Conservation (phyloP, 2,113 vertebrate genomes). For the Microtus ochrogaster region DNA sequence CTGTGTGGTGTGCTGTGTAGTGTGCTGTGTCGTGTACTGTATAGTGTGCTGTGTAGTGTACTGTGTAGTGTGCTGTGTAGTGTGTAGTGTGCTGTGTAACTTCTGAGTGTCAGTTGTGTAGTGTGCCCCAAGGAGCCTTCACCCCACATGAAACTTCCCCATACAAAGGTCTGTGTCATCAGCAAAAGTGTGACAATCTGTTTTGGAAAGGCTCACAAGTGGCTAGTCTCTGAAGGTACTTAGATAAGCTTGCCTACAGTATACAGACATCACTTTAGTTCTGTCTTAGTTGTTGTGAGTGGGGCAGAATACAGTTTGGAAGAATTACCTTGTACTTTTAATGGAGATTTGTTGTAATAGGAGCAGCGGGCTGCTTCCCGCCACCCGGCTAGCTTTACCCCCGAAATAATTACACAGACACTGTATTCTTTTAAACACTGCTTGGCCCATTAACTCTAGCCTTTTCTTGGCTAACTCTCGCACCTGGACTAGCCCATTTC, state of each 20-base stretch:
- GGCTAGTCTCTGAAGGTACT: slow-evolving; percentile 32
- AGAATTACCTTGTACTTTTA: background rate
- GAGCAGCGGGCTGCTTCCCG: no score
- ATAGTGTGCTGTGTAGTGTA: background rate
- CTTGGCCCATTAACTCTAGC: no score
- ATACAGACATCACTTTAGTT: slow-evolving; percentile 37
- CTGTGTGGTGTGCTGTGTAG: no score
- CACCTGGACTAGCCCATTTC: no score
- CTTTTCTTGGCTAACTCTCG: no score
- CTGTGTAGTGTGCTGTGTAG: slow-evolving; percentile 5
- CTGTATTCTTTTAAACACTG: no score
- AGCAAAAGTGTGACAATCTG: slow-evolving; percentile 32
- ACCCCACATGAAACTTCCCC: slow-evolving; percentile 60
- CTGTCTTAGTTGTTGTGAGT: background rate
- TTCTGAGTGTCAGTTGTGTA: background rate
- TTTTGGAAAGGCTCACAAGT: background rate
- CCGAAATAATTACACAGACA: no score
- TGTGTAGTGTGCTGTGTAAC: no score
- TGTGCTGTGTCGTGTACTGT: no score
- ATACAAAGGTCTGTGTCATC: slow-evolving; percentile 40
- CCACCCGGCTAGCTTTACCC: no score
- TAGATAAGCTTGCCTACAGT: slow-evolving; percentile 38
- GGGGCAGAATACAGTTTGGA: background rate
- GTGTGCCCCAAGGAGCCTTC: slow-evolving; percentile 65
- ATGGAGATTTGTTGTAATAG: background rate